Evolutionary conservation across 2,113 vertebrate species (phyloP).

Genomic region (Rhynchopsitta pachyrhyncha): DNA sequence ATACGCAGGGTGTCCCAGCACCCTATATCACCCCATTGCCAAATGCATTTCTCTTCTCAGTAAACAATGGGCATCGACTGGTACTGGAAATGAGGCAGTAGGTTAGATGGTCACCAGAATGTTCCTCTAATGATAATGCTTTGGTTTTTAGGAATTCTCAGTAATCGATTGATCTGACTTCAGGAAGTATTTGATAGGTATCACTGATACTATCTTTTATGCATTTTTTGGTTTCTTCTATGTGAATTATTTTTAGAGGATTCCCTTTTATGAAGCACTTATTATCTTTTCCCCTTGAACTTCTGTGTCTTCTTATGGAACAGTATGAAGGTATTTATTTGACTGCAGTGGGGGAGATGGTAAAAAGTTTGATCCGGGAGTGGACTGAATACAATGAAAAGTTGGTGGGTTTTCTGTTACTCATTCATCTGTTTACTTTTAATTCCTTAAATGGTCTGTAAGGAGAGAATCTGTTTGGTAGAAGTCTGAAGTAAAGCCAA

Average conservation of each 20-base stretch:
- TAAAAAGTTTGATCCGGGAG: background rate
- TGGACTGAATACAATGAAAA: background rate
- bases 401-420: background rate
- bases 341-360: fast-evolving
- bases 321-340: background rate
- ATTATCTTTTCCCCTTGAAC: background rate
- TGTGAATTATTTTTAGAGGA: background rate
- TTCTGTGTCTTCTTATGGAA: background rate
- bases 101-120: background rate
- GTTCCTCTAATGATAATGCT: background rate
- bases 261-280: background rate
- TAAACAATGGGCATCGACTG: background rate
- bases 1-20: background rate
- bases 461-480: background rate
- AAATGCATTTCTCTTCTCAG: background rate
- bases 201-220: background rate
- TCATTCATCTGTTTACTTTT: background rate
- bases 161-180: background rate
- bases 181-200: background rate
- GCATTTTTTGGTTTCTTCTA: background rate
- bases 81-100: background rate
- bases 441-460: background rate
- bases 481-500: constrained; percentile 36
- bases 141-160: background rate
- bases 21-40: background rate